Conservation (phyloP, 2,113 vertebrate species). For the Hassar affinis region DNA sequence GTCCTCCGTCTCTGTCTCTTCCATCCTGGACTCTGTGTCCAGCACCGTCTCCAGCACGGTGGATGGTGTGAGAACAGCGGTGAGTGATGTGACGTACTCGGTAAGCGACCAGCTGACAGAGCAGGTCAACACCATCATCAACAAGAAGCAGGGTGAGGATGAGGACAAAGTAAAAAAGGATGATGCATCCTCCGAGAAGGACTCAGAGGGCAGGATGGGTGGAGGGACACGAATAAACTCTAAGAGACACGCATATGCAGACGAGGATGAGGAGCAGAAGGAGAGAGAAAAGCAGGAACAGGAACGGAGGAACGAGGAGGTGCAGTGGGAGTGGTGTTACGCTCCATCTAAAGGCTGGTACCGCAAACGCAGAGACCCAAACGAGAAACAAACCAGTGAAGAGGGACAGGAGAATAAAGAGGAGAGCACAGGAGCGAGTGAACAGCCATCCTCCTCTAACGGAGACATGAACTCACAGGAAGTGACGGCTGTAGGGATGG, state of each 20-base stretch:
- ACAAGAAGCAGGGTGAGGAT: conserved; percentile 75
- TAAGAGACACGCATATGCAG: conserved; percentile 21
- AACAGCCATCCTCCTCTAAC: neutral
- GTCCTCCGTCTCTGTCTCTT: conserved; percentile 87
- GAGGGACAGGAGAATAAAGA: conserved; percentile 24
- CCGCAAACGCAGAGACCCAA: conserved; percentile 40
- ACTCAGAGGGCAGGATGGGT: conserved; percentile 11
- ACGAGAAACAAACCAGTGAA: neutral
- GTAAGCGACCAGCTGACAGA: conserved; percentile 88
- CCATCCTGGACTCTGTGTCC: conserved; percentile 83
- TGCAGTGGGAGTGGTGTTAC: conserved; percentile 49
- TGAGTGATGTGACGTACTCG: conserved; percentile 82
- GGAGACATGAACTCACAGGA: neutral
- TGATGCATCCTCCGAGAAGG: conserved; percentile 7
- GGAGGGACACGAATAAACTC: conserved; percentile 30
- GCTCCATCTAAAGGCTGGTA: conserved; percentile 39
- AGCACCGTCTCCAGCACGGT: conserved; percentile 85
- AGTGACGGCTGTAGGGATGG: neutral
- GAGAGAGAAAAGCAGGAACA: conserved; percentile 54
- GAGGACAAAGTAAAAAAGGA: conserved; percentile 59
- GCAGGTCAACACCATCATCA: conserved; percentile 85
- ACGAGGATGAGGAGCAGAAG: conserved; percentile 55
- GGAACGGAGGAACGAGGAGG: conserved; percentile 47
- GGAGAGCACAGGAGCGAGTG: neutral
- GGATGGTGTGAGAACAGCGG: conserved; percentile 80